Percentiles rank a stretch among this genome's conserved stretches.
Evolutionary conservation across 1,140 invertebrate genomes (phyloP).

Genomic region (Oncopodura yosiiana): DNA sequence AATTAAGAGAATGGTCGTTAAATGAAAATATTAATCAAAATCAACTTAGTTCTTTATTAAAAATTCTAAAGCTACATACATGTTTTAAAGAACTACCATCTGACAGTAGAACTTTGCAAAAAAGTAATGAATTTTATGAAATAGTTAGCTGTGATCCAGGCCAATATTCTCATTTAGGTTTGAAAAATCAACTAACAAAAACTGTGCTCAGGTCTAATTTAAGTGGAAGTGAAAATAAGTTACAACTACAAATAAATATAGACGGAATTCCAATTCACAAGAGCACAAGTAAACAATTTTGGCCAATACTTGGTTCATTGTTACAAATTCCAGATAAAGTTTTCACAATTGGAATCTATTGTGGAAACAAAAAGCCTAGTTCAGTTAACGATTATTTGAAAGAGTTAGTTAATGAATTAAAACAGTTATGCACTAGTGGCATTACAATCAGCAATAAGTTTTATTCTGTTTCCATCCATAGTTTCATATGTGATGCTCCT

Average conservation of each 20-base stretch:
- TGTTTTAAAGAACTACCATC: constrained; percentile 1
- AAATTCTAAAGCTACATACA: constrained; percentile 8
- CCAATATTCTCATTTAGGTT: constrained; percentile 11
- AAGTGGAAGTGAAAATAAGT: not conserved
- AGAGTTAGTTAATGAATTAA: constrained; percentile 34
- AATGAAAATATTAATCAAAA: not conserved
- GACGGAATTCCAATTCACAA: constrained; percentile 23
- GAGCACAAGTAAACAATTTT: constrained; percentile 12
- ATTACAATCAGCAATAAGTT: constrained; percentile 15
- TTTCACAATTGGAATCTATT: constrained; percentile 9
- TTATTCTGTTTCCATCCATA: constrained; percentile 20
- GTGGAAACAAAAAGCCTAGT: constrained; percentile 13
- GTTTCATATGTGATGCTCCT: constrained; percentile 38
- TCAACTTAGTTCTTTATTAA: not conserved
- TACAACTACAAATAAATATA: constrained; percentile 13
- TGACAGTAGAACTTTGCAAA: constrained; percentile 19
- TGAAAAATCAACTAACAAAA: not conserved
- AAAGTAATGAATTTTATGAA: not conserved
- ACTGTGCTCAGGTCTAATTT: not conserved
- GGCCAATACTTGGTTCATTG: constrained; percentile 17
- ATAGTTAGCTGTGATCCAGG: not conserved
- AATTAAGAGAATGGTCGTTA: not conserved
- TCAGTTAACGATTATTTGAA: constrained; percentile 25
- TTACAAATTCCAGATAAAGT: not conserved
- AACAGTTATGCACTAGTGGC: constrained; percentile 12